These are phyloP conservation scores for Pygocentrus nattereri DNA, from an alignment of 2,797 vertebrate genomes.

Conservation along the genomic window DNA sequence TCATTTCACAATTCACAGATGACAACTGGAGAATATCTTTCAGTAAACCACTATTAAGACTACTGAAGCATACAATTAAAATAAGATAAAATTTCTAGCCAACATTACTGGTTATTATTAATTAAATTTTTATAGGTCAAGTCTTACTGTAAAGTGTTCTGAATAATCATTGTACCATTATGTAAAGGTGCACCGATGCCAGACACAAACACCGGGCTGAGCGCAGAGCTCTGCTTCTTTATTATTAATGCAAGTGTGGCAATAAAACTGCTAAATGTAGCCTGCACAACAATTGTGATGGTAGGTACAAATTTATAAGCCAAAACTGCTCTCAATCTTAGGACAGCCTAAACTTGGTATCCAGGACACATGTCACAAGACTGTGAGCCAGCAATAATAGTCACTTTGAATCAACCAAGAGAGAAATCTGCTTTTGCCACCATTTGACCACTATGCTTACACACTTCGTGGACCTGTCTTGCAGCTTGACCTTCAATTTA, in stretches of 20 bases:
- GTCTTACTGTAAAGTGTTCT: too few relatives aligned
- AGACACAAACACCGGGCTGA: background rate
- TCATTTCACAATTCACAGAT: too few relatives aligned
- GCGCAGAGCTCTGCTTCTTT: background rate
- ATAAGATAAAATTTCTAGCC: too few relatives aligned
- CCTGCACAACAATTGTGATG: background rate
- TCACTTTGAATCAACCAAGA: background rate
- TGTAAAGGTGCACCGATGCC: background rate
- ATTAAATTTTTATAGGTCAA: too few relatives aligned
- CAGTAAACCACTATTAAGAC: too few relatives aligned
- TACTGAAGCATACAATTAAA: too few relatives aligned
- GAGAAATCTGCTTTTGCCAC: background rate
- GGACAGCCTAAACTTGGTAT: background rate
- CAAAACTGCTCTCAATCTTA: background rate
- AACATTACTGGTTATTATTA: too few relatives aligned
- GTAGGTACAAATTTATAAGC: background rate
- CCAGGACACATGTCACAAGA: background rate
- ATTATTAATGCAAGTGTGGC: background rate
- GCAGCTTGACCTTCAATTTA: background rate
- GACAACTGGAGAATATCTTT: too few relatives aligned
- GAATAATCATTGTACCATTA: background rate
- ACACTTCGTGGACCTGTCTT: background rate
- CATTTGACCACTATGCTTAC: too few relatives aligned
- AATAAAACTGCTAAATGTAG: background rate
- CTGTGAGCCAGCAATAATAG: background rate